Conservation (phyloP, 1,140 invertebrate genomes). For the Melitaea cinxia region DNA sequence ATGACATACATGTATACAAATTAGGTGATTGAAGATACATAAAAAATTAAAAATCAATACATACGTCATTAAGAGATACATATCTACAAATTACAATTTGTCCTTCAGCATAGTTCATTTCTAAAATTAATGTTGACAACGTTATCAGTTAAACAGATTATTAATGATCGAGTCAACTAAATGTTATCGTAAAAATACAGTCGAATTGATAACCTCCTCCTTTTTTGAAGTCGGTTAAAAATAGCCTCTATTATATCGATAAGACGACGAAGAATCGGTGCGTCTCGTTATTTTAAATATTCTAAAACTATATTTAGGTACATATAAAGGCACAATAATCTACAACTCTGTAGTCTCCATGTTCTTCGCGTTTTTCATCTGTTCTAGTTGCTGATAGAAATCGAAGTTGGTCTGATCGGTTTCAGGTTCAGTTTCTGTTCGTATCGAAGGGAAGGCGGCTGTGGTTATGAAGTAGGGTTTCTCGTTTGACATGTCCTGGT, state of each 20-base stretch:
- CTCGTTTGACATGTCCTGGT: slow-evolving; percentile 83
- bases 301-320: slow-evolving; percentile 7
- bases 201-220: no score
- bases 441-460: slow-evolving; percentile 79
- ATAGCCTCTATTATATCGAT: slow-evolving; percentile 7
- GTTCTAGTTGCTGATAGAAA: slow-evolving; percentile 84
- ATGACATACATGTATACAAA: not conserved
- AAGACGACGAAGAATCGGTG: not conserved
- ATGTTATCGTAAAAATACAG: slow-evolving; percentile 9
- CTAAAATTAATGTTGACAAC: slow-evolving; percentile 8
- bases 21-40: not conserved
- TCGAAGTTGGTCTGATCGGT: slow-evolving; percentile 85
- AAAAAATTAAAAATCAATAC: not conserved
- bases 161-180: not conserved
- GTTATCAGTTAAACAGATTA: slow-evolving; percentile 9
- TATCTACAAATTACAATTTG: slow-evolving; percentile 10
- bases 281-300: slow-evolving; percentile 7
- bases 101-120: not conserved
- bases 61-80: not conserved
- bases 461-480: slow-evolving; percentile 82
- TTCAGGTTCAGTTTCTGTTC: slow-evolving; percentile 71
- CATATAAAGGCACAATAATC: slow-evolving; percentile 11
- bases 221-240: no score
- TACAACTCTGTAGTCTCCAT: slow-evolving; percentile 93
- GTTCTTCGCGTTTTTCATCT: slow-evolving; percentile 87